A percentile compares a stretch with the other conserved stretches of the same genome.
phyloP scores from a whole-genome alignment of 1,140 invertebrate species.

The Trichonephila clavipes region DNA sequence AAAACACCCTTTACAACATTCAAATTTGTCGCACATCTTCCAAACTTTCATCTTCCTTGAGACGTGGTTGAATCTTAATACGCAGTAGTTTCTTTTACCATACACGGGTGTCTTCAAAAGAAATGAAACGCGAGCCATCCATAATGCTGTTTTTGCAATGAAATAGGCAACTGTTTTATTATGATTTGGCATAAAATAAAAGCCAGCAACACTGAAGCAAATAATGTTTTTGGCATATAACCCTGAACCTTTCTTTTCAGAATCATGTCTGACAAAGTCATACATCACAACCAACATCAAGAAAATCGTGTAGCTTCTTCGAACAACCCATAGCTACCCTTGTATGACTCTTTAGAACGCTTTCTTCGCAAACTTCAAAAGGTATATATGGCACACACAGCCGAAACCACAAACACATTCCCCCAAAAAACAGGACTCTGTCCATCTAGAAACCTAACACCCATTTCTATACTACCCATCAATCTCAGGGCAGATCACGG shows the following conservation, averaged over 20 bases:
- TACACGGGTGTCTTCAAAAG: no score
- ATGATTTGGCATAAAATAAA: no score
- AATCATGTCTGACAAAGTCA: not conserved
- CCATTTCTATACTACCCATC: constrained; percentile 51
- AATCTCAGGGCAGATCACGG: constrained; percentile 40
- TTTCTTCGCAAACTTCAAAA: constrained; percentile 13
- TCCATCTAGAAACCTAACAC: constrained; percentile 54
- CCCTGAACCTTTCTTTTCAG: not conserved
- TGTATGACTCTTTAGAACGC: constrained; percentile 31
- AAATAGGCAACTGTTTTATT: no score
- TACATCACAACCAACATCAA: not conserved
- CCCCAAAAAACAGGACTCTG: constrained; percentile 32
- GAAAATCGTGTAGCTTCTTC: not conserved
- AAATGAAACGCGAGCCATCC: no score
- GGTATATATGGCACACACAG: not conserved
- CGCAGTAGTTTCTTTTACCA: no score
- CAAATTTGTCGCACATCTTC: no score
- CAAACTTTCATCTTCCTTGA: no score
- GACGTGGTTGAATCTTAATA: no score
- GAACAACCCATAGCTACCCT: not conserved
- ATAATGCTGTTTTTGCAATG: no score
- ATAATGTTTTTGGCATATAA: not conserved
- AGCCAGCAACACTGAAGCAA: no score
- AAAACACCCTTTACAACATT: no score
- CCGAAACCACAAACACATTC: constrained; percentile 48